Conservation (phyloP, 2,888 invertebrate species). For the Ectropis crepuscularia region DNA sequence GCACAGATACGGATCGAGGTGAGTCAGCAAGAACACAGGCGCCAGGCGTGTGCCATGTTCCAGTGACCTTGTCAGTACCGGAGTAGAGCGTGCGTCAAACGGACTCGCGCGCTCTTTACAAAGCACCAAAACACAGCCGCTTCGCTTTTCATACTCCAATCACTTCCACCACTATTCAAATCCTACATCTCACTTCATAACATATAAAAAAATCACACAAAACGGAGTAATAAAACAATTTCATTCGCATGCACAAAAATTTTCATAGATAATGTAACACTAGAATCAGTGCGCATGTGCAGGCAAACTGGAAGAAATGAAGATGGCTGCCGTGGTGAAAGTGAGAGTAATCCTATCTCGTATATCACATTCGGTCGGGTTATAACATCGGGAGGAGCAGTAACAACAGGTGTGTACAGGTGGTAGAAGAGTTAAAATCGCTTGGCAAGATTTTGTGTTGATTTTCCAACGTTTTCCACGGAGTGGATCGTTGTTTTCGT, state of each 20-base stretch:
- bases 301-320: conserved; percentile 41
- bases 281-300: conserved; percentile 59
- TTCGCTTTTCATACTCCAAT: background rate
- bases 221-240: conserved; percentile 5
- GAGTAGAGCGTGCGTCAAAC: conserved; percentile 55
- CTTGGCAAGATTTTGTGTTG: conserved; percentile 32
- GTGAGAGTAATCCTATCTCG: conserved; percentile 35
- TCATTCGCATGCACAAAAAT: conserved; percentile 1
- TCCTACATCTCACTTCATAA: background rate
- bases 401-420: conserved; percentile 54
- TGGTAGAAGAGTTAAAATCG: conserved; percentile 44
- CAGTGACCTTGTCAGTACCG: conserved; percentile 60
- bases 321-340: conserved; percentile 36
- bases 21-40: conserved; percentile 49
- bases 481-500: conserved; percentile 11
- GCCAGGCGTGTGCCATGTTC: conserved; percentile 35
- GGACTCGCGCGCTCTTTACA: conserved; percentile 38
- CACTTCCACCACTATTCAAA: background rate
- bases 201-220: background rate
- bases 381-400: conserved; percentile 40
- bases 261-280: conserved; percentile 23
- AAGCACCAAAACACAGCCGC: background rate
- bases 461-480: conserved; percentile 22
- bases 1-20: conserved; percentile 36
- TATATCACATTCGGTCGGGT: conserved; percentile 44